A percentile compares a stretch with the other conserved stretches of the same genome.
Conservation (phyloP, 2,797 vertebrate genomes). For the Zonotrichia albicollis region DNA sequence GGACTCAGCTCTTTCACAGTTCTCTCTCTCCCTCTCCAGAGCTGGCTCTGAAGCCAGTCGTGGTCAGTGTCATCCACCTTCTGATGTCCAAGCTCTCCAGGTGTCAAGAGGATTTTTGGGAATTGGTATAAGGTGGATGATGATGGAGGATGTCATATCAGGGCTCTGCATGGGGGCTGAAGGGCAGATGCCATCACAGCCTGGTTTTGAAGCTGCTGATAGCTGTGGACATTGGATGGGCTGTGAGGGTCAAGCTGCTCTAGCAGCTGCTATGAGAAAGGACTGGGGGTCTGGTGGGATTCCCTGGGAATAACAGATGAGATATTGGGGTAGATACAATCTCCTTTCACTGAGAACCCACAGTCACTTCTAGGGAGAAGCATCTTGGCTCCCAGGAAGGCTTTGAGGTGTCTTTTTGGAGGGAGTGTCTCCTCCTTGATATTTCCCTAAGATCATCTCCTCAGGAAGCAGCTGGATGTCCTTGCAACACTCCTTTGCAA, state of each 20-base stretch:
- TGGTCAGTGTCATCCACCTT: neutral
- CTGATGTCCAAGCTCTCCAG: neutral
- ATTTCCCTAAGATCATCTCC: neutral
- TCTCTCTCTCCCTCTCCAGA: constrained; percentile 3
- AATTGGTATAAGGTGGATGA: neutral
- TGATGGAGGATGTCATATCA: neutral
- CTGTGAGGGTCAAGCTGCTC: neutral
- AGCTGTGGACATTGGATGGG: neutral
- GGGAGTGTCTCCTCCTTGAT: neutral
- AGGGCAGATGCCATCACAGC: neutral
- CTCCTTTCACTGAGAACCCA: neutral
- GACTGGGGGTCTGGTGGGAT: neutral
- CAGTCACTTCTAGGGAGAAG: neutral
- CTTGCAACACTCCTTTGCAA: neutral
- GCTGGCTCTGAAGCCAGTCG: neutral
- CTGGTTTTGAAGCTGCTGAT: neutral
- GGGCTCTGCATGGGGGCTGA: neutral
- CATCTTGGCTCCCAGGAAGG: neutral
- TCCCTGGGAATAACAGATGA: neutral
- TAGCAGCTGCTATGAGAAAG: neutral
- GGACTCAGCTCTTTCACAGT: constrained; percentile 27
- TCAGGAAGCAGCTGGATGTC: neutral
- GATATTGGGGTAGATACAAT: neutral
- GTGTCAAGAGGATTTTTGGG: neutral
- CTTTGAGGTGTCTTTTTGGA: neutral